Evolutionary conservation across 2,797 vertebrate species (phyloP).

Genomic region (Malacoctenus gilli): DNA sequence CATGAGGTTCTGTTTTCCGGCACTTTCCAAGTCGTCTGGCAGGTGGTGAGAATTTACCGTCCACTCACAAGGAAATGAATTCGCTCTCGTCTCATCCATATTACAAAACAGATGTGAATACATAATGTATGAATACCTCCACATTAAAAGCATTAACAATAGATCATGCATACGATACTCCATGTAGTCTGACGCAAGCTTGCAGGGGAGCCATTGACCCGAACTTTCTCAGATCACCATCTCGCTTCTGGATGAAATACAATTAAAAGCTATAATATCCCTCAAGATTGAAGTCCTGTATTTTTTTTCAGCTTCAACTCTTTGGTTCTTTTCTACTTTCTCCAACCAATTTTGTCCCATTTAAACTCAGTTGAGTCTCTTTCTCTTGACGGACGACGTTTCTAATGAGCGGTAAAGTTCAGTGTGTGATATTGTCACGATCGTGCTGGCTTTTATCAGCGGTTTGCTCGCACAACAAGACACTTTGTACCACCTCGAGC

Average conservation of each 20-base stretch:
- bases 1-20: background rate
- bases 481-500: too few relatives aligned
- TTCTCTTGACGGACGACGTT: too few relatives aligned
- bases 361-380: too few relatives aligned
- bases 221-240: background rate
- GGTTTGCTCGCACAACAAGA: too few relatives aligned
- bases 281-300: constrained; percentile 14
- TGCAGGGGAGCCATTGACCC: background rate
- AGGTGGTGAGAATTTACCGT: background rate
- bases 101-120: constrained; percentile 14
- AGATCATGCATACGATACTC: background rate
- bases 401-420: too few relatives aligned
- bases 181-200: background rate
- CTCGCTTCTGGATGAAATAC: constrained; percentile 13
- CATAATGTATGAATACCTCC: constrained; percentile 15
- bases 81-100: background rate
- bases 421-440: too few relatives aligned
- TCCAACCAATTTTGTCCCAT: too few relatives aligned
- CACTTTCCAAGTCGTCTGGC: background rate
- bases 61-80: background rate
- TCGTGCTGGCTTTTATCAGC: too few relatives aligned
- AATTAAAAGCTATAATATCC: constrained; percentile 10
- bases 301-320: background rate
- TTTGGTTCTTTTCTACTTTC: background rate
- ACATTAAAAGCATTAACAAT: constrained; percentile 7